Percentiles rank a stretch among this genome's conserved stretches.
Conservation (phyloP, 2,888 invertebrate species). For the Sesamia inferens region DNA sequence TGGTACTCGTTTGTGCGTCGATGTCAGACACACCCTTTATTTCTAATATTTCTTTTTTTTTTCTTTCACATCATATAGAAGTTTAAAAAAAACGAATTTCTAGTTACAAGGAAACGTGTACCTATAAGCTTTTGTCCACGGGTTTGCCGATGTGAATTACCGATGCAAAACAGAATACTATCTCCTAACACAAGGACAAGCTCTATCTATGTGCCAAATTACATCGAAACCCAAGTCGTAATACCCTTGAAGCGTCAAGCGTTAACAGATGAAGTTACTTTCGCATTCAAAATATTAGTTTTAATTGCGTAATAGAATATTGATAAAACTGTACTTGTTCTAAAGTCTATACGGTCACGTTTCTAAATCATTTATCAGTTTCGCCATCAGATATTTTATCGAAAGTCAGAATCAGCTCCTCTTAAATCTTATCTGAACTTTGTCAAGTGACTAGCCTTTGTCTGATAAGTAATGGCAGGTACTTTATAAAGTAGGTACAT, state of each 20-base stretch:
- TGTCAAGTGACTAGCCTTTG: constrained; percentile 53
- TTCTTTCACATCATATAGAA: too few relatives aligned
- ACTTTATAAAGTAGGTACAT: neutral
- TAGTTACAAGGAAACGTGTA: too few relatives aligned
- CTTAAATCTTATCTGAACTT: constrained; percentile 49
- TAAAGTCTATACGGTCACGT: constrained; percentile 12
- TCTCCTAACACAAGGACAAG: too few relatives aligned
- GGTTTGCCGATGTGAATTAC: too few relatives aligned
- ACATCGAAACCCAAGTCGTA: neutral
- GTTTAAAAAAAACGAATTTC: too few relatives aligned
- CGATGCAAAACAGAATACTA: neutral
- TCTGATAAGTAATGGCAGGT: constrained; percentile 42
- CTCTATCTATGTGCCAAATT: neutral
- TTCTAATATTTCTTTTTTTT: too few relatives aligned
- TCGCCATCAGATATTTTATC: constrained; percentile 39
- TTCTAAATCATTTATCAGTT: constrained; percentile 11
- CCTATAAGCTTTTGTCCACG: too few relatives aligned
- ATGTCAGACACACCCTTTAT: too few relatives aligned
- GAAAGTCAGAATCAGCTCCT: constrained; percentile 35
- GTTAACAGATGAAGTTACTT: neutral
- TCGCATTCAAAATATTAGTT: neutral
- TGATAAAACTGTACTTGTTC: neutral
- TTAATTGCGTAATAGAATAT: constrained; percentile 12
- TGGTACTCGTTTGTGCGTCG: too few relatives aligned
- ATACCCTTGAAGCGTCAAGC: too few relatives aligned